Conservation (phyloP, 2,797 vertebrate species). For the Clamator glandarius region DNA sequence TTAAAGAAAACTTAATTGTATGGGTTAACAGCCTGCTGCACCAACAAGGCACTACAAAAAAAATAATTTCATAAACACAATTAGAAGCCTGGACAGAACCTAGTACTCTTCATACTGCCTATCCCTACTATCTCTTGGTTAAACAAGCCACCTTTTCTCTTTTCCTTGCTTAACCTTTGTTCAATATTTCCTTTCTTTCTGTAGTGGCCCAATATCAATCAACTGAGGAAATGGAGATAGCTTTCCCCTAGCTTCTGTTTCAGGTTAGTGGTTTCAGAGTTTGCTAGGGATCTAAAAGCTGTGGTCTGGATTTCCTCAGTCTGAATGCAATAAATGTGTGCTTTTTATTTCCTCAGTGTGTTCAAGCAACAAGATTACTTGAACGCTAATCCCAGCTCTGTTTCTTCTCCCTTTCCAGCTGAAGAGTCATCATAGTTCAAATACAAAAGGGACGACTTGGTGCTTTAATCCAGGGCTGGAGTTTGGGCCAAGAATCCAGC, state of each 20-base stretch:
- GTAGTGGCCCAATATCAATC: neutral
- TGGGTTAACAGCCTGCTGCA: neutral
- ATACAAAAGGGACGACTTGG: neutral
- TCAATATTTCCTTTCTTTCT: neutral
- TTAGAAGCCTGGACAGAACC: neutral
- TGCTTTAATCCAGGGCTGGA: neutral
- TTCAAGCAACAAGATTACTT: neutral
- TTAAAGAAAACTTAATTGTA: neutral
- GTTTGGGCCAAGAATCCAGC: neutral
- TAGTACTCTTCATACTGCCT: neutral
- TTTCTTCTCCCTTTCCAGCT: neutral
- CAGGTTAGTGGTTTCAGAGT: neutral
- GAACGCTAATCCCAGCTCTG: neutral
- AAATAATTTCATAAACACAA: neutral
- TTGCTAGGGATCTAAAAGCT: neutral
- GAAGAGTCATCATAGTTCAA: neutral
- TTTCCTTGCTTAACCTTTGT: neutral
- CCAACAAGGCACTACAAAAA: neutral
- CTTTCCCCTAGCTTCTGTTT: neutral
- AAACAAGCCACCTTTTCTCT: neutral
- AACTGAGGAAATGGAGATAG: neutral
- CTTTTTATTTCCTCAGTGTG: neutral
- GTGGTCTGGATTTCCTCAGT: neutral
- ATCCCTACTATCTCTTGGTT: neutral
- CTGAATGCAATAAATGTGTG: neutral